These are phyloP conservation scores for Tinamus major DNA, from an alignment of 2,797 vertebrate species.

Conservation along the genomic window DNA sequence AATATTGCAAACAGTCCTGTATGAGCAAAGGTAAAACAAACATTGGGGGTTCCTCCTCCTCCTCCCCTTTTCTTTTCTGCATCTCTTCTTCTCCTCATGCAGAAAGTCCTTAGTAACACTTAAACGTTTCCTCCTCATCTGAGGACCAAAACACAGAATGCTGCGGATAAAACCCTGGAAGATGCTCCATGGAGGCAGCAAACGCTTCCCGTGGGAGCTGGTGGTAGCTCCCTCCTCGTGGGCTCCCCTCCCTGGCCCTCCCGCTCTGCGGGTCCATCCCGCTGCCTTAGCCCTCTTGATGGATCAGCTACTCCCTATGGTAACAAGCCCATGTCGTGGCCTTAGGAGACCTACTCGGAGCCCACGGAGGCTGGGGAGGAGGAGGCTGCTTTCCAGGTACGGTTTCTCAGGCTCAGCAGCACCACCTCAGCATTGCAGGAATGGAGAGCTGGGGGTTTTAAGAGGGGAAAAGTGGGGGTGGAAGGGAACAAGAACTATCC, in stretches of 20 bases:
- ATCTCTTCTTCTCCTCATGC: background rate
- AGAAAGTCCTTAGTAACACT: background rate
- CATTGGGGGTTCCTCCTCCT: background rate
- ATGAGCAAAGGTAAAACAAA: constrained; percentile 14
- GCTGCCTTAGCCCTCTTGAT: background rate
- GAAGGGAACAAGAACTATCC: constrained; percentile 34
- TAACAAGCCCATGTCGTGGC: rapidly evolving
- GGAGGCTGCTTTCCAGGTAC: background rate
- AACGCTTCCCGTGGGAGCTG: background rate
- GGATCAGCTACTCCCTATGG: rapidly evolving
- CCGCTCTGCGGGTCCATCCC: background rate
- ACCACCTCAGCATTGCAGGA: rapidly evolving
- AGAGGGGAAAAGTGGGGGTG: background rate
- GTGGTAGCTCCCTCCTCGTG: background rate
- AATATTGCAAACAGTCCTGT: background rate
- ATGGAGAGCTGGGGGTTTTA: background rate
- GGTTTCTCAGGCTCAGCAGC: background rate
- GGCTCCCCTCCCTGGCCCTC: background rate
- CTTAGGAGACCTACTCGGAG: background rate
- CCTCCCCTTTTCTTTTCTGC: background rate
- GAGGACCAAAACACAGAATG: background rate
- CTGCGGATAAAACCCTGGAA: background rate
- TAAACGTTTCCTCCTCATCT: background rate
- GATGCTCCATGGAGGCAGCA: background rate
- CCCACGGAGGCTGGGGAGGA: background rate